Evolutionary conservation across 2,888 invertebrate genomes (phyloP).

Genomic region (Cataglyphis rosenhaueri): DNA sequence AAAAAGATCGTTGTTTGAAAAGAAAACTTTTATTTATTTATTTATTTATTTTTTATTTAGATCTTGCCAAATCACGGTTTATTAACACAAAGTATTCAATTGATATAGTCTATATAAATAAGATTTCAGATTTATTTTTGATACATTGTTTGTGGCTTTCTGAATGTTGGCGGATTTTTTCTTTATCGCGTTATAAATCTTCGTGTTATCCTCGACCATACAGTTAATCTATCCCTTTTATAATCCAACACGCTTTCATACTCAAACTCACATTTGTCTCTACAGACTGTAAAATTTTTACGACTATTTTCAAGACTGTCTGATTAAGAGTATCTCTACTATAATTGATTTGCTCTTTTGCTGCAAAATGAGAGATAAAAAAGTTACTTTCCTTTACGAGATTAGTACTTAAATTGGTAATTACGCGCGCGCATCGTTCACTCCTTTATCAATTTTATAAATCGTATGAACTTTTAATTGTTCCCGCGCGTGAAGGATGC

Average conservation of each 20-base stretch:
- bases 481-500: neutral
- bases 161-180: conserved; percentile 90
- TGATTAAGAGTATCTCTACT: neutral
- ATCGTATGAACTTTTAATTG: conserved; percentile 15
- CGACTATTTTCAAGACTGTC: neutral
- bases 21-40: too few relatives aligned
- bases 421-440: neutral
- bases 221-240: conserved; percentile 95
- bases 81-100: conserved; percentile 92
- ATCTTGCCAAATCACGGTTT: conserved; percentile 92
- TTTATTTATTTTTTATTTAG: conserved; percentile 92
- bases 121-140: conserved; percentile 91
- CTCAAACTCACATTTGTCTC: conserved; percentile 95
- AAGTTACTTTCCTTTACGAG: neutral
- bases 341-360: neutral
- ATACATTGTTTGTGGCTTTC: conserved; percentile 92
- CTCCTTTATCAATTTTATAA: neutral
- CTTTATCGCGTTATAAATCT: conserved; percentile 97
- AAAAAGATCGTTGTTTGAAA: too few relatives aligned
- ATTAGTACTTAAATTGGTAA: neutral
- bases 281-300: conserved; percentile 89
- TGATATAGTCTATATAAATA: conserved; percentile 96
- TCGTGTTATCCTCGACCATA: conserved; percentile 97
- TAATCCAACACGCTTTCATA: conserved; percentile 95
- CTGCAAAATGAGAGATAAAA: neutral